Conservation (phyloP, 1,140 invertebrate genomes). For the Rhagoletis zephyria region DNA sequence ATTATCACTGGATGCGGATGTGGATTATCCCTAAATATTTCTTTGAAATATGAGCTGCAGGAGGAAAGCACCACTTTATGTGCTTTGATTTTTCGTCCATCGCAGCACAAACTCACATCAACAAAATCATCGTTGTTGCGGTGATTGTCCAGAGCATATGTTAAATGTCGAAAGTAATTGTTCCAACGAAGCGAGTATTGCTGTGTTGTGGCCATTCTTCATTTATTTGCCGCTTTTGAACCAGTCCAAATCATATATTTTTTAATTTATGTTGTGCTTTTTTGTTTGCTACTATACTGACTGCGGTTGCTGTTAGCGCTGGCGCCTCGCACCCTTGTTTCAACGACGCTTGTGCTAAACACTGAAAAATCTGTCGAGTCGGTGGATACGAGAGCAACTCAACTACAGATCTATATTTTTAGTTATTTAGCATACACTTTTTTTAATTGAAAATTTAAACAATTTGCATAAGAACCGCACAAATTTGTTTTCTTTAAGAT, state of each 20-base stretch:
- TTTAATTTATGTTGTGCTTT: neutral
- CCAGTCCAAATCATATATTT: neutral
- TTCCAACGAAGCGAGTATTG: slow-evolving; percentile 86
- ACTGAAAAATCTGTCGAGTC: too few relatives aligned
- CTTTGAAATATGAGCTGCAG: slow-evolving; percentile 87
- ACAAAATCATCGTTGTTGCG: slow-evolving; percentile 85
- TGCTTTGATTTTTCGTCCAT: slow-evolving; percentile 85
- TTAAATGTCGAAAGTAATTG: slow-evolving; percentile 83
- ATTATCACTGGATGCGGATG: slow-evolving; percentile 90
- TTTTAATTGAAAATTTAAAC: neutral
- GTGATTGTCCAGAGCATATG: slow-evolving; percentile 84
- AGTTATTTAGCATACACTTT: neutral
- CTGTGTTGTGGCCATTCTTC: slow-evolving; percentile 73
- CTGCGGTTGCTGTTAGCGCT: neutral
- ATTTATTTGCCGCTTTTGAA: slow-evolving; percentile 20
- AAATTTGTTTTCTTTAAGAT: slow-evolving; percentile 4
- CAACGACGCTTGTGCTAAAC: neutral
- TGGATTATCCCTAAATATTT: slow-evolving; percentile 88
- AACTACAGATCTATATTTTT: neutral
- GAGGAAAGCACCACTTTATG: slow-evolving; percentile 89
- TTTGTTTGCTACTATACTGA: slow-evolving; percentile 3
- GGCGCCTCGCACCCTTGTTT: neutral
- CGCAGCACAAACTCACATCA: slow-evolving; percentile 88
- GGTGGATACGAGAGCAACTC: neutral
- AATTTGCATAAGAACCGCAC: neutral